Conservation (phyloP, 2,888 invertebrate species). For the Leptura quadrifasciata region DNA sequence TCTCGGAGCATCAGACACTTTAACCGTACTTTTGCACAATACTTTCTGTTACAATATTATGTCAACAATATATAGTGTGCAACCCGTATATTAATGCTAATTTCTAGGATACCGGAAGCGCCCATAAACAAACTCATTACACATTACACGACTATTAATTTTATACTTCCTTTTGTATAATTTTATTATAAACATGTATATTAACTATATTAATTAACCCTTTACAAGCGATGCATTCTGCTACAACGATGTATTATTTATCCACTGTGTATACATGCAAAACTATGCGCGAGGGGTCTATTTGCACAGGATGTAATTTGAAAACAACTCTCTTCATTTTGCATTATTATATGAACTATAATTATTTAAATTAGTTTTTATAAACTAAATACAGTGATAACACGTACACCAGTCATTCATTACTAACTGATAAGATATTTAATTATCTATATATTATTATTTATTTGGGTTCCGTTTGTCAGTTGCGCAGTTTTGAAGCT, state of each 20-base stretch:
- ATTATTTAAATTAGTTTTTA: constrained; percentile 29
- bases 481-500: neutral
- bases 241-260: neutral
- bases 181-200: neutral
- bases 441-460: constrained; percentile 35
- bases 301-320: constrained; percentile 38
- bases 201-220: neutral
- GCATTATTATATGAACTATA: constrained; percentile 28
- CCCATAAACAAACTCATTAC: neutral
- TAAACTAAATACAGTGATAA: constrained; percentile 26
- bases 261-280: neutral
- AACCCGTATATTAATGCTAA: neutral
- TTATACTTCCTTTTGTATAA: neutral
- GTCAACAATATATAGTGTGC: too few species aligned
- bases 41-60: too few species aligned
- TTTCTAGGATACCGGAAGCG: neutral
- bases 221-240: too few species aligned
- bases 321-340: constrained; percentile 28
- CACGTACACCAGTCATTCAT: constrained; percentile 1
- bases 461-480: constrained; percentile 5
- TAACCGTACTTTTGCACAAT: too few species aligned
- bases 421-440: constrained; percentile 36
- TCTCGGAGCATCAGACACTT: too few species aligned
- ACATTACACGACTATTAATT: neutral
- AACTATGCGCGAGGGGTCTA: constrained; percentile 28